These are phyloP conservation scores for Tubulanus polymorphus DNA, from an alignment of 2,888 invertebrate genomes.

Conservation along the genomic window DNA sequence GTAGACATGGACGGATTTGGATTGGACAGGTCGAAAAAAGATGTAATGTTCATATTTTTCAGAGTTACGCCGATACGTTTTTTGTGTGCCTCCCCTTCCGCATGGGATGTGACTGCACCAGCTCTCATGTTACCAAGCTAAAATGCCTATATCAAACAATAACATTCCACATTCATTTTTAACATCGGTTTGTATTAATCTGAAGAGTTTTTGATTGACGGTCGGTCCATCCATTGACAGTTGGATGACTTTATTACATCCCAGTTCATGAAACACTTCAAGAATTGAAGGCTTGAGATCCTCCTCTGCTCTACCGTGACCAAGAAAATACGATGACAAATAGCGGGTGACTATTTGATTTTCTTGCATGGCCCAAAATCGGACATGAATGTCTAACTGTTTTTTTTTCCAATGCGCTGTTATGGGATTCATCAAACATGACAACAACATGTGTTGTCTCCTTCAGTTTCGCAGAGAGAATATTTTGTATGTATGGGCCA, in stretches of 20 bases:
- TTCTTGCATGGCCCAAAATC: not conserved
- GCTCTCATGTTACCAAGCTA: no score
- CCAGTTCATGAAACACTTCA: not conserved
- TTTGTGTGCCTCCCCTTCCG: no score
- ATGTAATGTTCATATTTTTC: no score
- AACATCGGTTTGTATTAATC: no score
- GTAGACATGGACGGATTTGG: no score
- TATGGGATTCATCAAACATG: slow-evolving; percentile 3
- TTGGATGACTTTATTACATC: not conserved
- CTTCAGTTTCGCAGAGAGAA: not conserved
- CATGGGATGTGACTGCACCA: no score
- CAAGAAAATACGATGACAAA: not conserved
- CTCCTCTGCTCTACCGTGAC: not conserved
- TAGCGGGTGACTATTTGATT: not conserved
- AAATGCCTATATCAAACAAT: no score
- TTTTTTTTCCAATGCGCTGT: not conserved
- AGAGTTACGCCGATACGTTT: no score
- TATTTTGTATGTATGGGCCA: not conserved
- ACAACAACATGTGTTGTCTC: not conserved
- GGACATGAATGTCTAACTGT: not conserved
- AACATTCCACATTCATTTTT: no score
- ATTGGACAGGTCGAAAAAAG: no score
- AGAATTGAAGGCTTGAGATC: not conserved
- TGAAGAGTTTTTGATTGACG: not conserved
- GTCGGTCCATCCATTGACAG: not conserved